Base-by-base conservation (phyloP, 2,113 vertebrate genomes). In the rabbit (Oryctolagus cuniculus) region DNA sequence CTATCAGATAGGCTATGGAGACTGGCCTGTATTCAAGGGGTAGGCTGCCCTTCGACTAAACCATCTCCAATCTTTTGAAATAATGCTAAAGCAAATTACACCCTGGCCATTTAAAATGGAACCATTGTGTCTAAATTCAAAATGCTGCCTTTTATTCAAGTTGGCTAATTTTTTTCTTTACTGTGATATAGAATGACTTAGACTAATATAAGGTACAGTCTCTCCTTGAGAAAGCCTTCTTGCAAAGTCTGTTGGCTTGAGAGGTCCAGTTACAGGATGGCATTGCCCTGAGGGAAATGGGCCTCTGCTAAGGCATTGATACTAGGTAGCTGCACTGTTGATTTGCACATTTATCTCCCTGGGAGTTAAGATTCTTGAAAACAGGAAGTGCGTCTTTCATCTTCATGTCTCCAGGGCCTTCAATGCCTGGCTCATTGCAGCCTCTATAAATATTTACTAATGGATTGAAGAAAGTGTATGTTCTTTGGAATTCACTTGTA, bases 391-490 rank as follows among this genome's bases (percentile, higher is more conserved):
- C 0, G 1, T 64, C 24, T 79, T 97, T 96, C 25, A 78, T 93
- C 58, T 94, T 80, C 15, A 5, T 73, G n/a, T 91, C 90, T 88
- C 78, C 55, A 25, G 53, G 61, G 61, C 11, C 29, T 58, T 19
- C 25, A 67, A 38, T 36, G 44, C 66, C 87, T 72, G 53, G 36
- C 38, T 95, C 29, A 0, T 10, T 38, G 27, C 16, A 63, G 70
- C 27, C 61, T 94, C 86, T 67, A 4, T 93, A 72, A 94, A 90
- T 97, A 93, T 90, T 96, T 84, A 92, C 87, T 73, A 75, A 74
- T 29, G 55, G 67, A n/a, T 72, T 63, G 17, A 77, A 27, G 69
- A 89, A 64, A 94, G 31, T 49, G 15, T 66, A 22, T 15, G 16
- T 79, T 5, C 29, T 92, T 95, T 93, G 55, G 22, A 93, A 73